Conservation (phyloP, 2,888 invertebrate genomes). For the Aphidoletes aphidimyza region DNA sequence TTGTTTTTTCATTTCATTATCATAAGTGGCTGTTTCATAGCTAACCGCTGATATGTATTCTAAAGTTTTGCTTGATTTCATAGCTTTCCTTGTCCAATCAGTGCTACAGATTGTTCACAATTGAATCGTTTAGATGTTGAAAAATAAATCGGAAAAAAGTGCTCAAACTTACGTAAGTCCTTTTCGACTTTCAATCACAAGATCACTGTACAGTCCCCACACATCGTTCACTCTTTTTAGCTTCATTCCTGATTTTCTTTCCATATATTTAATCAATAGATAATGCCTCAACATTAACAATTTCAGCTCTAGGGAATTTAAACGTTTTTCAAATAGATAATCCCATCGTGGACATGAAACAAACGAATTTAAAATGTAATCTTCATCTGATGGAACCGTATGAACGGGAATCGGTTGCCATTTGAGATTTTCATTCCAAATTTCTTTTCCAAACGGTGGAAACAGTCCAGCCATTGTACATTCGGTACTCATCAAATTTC, state of each 20-base stretch:
- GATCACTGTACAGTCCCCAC: constrained; percentile 73
- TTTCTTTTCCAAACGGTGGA: constrained; percentile 71
- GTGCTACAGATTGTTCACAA: not conserved
- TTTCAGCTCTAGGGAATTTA: no score
- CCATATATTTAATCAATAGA: not conserved
- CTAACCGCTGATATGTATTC: not conserved
- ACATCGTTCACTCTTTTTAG: constrained; percentile 61
- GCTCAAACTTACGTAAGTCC: constrained; percentile 68
- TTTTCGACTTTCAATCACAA: constrained; percentile 75
- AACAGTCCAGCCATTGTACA: constrained; percentile 79
- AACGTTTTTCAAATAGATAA: no score
- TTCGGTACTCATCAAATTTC: constrained; percentile 87
- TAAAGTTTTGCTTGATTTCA: not conserved
- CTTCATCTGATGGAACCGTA: constrained; percentile 72
- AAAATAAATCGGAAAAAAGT: not conserved
- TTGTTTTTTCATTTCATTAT: not conserved
- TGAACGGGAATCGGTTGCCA: constrained; percentile 88
- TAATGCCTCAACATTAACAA: no score
- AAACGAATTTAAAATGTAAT: constrained; percentile 74
- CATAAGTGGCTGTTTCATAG: not conserved
- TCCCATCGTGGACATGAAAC: no score
- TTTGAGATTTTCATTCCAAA: constrained; percentile 71
- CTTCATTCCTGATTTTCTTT: not conserved
- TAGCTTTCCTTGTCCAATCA: not conserved
- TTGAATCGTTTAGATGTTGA: not conserved